Evolutionary conservation across 2,797 vertebrate species (phyloP), one percentile per base, ranked within the genome.

Genomic region (Onychomys arenicola): DNA sequence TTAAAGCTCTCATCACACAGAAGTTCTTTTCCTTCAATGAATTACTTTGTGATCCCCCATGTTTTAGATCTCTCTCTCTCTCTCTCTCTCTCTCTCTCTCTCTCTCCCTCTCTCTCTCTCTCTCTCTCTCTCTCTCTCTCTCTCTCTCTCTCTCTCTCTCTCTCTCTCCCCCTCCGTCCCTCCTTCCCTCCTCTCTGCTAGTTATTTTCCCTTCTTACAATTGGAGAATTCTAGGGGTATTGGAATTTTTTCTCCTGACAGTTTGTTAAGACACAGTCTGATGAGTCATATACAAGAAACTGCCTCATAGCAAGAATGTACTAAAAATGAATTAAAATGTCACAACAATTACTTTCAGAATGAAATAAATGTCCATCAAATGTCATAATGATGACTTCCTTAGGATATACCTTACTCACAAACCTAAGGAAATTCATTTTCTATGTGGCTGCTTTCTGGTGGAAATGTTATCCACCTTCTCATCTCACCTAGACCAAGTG

Each of bases 281-380:
- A 29, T 82, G 89, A 78, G 25, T 88, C 43, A 94, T 93, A 95
- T 94, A 84, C 2, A 96, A 95, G 93, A 59, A 86, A 95, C 52
- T 84, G 78, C 17, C 96, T 90, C 89, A 89, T 46, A 29, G 69
- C 34, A 21, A 96, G 73, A 89, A 78, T 84, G 55, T 89, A 97
- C 94, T 94, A 57, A 34, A 95, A 84, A 78, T 85, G 43, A 71
- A 97, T 95, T 94, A 93, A 97, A 93, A 96, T 90, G 49, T 93
- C 83, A 94, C 73, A 91, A 93, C 52, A 89, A 91, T 95, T 95
- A 96, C 75, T 95, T 91, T 67, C 91, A 85, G 43, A 16, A 82
- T 86, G 49, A 93, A 80, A 40, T 89, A 52, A 92, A 90, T 95
- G 80, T 84, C 69, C 80, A 85, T 40, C 19, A 23, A 91, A 61